A percentile compares a stretch with the other conserved stretches of the same genome.
These are phyloP conservation scores for Macrotis lagotis DNA, from an alignment of 2,113 vertebrate species.

Conservation along the genomic window DNA sequence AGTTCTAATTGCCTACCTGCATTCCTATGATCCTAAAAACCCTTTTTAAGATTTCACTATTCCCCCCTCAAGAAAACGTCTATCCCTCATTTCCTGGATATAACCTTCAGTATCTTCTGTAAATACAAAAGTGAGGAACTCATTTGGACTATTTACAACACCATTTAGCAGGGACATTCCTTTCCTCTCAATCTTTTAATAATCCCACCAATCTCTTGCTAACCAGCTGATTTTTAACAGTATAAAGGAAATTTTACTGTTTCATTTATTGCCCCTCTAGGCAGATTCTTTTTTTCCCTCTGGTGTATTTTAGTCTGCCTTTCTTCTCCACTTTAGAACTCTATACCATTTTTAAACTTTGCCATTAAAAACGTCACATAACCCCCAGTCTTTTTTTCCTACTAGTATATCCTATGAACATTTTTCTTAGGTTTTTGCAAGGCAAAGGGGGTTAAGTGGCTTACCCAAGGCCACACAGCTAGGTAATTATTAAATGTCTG, in stretches of 20 bases:
- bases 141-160: conserved; percentile 57
- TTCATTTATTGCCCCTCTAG: conserved; percentile 71
- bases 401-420: conserved; percentile 14
- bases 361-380: not conserved
- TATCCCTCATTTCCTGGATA: conserved; percentile 66
- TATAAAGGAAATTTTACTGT: conserved; percentile 66
- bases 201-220: conserved; percentile 57
- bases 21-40: conserved; percentile 76
- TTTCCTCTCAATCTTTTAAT: conserved; percentile 65
- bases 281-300: conserved; percentile 1
- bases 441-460: no score
- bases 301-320: conserved; percentile 70
- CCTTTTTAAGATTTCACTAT: conserved; percentile 81
- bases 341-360: conserved; percentile 44
- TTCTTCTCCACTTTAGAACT: conserved; percentile 70
- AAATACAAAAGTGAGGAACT: conserved; percentile 75
- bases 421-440: no score
- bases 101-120: conserved; percentile 80
- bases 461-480: no score
- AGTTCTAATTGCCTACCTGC: conserved; percentile 82
- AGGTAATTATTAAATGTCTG: no score
- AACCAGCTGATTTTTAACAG: conserved; percentile 67
- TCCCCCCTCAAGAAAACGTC: conserved; percentile 78
- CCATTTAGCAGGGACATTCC: conserved; percentile 71
- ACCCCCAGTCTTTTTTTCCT: not conserved